Evolutionary conservation across 2,113 vertebrate species (phyloP), one percentile per base, ranked within the genome.

Genomic region (Pangasianodon gigas): DNA sequence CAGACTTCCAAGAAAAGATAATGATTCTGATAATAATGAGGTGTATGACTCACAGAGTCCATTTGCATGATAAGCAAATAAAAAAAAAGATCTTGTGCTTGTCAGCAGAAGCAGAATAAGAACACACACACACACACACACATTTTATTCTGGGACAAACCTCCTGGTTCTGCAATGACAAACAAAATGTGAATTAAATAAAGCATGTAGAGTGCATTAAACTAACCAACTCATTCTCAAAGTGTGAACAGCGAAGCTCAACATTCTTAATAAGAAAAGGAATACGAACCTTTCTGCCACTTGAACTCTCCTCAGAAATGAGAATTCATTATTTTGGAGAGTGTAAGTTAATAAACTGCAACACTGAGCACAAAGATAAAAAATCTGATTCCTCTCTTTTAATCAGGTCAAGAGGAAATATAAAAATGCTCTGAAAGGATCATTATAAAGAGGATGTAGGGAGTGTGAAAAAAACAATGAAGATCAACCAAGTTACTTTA

Each of bases 191-290:
- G 19, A 41, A 74, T 74, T 74, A 41, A 41, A 8, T 74, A 74
- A 74, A 74, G 6, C 16, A 46, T 46, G 3, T 13, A 13, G 18
- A 1, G 21, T 26, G 1, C 74, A 46, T 77, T 74, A 41, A 18
- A 41, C 2, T 6, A 41, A 41, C 69, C 65, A 41, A 16, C 69
- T 74, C 16, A 41, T 41, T 71, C 69, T 41, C 1, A 7, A 1
- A 75, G 6, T 41, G 37, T 54, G 24, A 85, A 80, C 24, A 62
- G 69, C 37, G 19, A 74, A 83, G 56, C 56, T 87, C 65, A 60
- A 87, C 80, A 54, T 89, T 87, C 32, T 74, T 82, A 87, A 90
- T 71, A 87, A 82, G 75, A 90, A 86, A 90, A 52, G 26, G 81
- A 90, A 86, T 48, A 86, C 21, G 52, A 21, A 74, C 11, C 5